Base-by-base conservation (phyloP, 2,888 invertebrate genomes). In the Sylvicola fuscatus region DNA sequence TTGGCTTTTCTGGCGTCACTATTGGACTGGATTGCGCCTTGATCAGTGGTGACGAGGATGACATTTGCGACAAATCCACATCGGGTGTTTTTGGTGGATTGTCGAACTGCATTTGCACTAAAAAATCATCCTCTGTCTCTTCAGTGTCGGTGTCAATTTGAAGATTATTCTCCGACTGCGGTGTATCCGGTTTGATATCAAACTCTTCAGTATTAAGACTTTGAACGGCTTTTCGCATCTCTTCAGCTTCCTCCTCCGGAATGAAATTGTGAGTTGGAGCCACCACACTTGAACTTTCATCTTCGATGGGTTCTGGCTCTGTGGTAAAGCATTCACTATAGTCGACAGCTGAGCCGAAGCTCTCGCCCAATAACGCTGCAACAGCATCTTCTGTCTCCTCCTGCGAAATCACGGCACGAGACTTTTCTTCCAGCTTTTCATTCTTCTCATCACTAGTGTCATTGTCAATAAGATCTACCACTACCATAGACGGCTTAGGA, bases 381-480 rank as follows among this genome's bases (percentile, higher is more conserved):
- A 89, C 87, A 1, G 89, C 89, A 53, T 86, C 86, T 56, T 83
- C 87, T 0, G 87, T 89, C 59, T 89, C 87, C 60, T 87, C 87
- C 56, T 87, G 87, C 1, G 86, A 87, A 47, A 87, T 87, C 1
- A 80, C 66, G 8, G 79, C 80, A 33, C 83, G 66, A 0, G 79
- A 78, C 49, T 82, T 83, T 48, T 82, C 82, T 41, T 80, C 78
- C 1, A 56, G 42, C 48, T 71, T 72, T 35, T 70, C 69, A 3
- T 27, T 13, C n/a, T 29, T 29, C 38, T 48, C 45, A 28, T 38
- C 35, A 27, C 28, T 32, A 33, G 43, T 44, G 34, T 41, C 41
- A 35, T 4, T 21, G 8, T 21, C 21, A 4, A 21, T 6, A 21
- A 21, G 21, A 21, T 21, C 21, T 6, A 38, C 40, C 36, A 50